A percentile compares a stretch with the other conserved stretches of the same genome.
phyloP scores from a whole-genome alignment of 1,140 invertebrate genomes.

The Listronotus oregonensis region DNA sequence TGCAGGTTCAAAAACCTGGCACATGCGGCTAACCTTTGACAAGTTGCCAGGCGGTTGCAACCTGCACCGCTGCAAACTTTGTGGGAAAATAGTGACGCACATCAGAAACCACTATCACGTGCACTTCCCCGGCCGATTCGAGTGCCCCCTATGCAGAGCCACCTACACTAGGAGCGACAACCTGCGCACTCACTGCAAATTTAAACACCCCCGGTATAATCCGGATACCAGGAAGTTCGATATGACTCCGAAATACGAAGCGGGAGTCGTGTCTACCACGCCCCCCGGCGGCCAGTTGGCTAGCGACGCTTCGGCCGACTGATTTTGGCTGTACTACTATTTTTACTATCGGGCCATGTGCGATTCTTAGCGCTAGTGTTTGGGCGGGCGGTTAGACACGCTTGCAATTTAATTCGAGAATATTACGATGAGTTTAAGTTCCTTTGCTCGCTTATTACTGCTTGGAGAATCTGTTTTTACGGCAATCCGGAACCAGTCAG shows the following conservation, averaged over 20 bases:
- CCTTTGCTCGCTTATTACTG: too few species aligned
- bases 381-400: conserved; percentile 18
- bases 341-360: conserved; percentile 47
- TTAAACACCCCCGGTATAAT: conserved; percentile 81
- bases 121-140: conserved; percentile 85
- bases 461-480: too few species aligned
- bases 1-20: conserved; percentile 89
- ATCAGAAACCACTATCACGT: conserved; percentile 90
- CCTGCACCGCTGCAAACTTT: conserved; percentile 88
- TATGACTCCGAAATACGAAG: conserved; percentile 60
- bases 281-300: conserved; percentile 43
- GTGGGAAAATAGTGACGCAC: conserved; percentile 89
- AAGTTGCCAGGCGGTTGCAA: conserved; percentile 84
- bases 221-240: conserved; percentile 83
- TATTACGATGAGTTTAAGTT: too few species aligned
- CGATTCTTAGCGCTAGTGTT: conserved; percentile 39
- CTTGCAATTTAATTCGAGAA: conserved; percentile 13
- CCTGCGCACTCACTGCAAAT: conserved; percentile 85
- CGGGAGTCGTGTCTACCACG: conserved; percentile 39
- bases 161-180: conserved; percentile 88
- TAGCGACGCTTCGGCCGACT: conserved; percentile 56
- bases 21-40: conserved; percentile 89
- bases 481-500: too few species aligned
- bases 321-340: conserved; percentile 54
- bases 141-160: conserved; percentile 83